These are phyloP conservation scores for Caenorhabditis sulstoni DNA, from an alignment of 2,888 invertebrate species.

Conservation along the genomic window DNA sequence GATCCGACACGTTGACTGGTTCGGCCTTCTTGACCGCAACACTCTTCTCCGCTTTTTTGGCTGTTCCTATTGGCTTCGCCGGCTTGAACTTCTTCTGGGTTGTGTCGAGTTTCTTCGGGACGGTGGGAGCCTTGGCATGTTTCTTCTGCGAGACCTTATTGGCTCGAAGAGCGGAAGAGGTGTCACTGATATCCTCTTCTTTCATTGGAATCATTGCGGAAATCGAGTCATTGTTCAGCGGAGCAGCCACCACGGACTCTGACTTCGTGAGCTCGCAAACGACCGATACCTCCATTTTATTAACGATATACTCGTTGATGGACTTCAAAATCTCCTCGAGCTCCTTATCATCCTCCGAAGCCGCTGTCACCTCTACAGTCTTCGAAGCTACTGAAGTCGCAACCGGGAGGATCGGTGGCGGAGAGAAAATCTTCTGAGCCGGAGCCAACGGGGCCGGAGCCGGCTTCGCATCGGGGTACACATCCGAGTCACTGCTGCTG, in stretches of 20 bases:
- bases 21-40: conserved; percentile 7
- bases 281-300: conserved; percentile 17
- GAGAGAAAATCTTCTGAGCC: background rate
- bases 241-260: conserved; percentile 35
- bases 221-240: background rate
- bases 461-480: conserved; percentile 4
- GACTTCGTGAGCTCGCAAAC: conserved; percentile 36
- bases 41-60: conserved; percentile 11
- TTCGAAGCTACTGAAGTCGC: background rate
- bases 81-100: conserved; percentile 30
- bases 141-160: conserved; percentile 18
- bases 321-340: conserved; percentile 5
- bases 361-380: background rate
- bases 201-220: conserved; percentile 5
- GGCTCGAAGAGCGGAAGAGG: conserved; percentile 15
- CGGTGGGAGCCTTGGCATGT: conserved; percentile 9
- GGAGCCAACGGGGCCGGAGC: conserved; percentile 2
- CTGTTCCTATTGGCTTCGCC: conserved; percentile 16
- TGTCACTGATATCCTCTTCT: conserved; percentile 31
- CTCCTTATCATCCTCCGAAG: conserved; percentile 1
- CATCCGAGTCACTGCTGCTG: background rate
- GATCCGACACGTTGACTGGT: background rate
- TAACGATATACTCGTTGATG: conserved; percentile 2
- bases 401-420: background rate
- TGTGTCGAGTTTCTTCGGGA: conserved; percentile 19